These are phyloP conservation scores for Dendrocopos noguchii DNA, from an alignment of 2,113 vertebrate genomes.

Conservation along the genomic window DNA sequence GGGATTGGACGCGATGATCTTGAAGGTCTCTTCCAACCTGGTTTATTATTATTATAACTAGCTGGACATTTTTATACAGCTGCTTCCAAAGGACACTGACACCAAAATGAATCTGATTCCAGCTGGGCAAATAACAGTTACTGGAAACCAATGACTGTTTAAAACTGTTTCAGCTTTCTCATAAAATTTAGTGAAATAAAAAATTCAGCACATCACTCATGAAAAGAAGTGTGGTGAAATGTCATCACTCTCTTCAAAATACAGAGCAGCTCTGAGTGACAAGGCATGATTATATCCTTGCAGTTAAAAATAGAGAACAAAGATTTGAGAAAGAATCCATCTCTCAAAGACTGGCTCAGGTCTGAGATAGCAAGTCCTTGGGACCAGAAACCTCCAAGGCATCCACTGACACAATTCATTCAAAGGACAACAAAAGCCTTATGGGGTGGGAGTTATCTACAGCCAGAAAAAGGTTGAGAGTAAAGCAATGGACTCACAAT, in stretches of 20 bases:
- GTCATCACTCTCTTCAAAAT: neutral
- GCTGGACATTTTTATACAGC: rapidly evolving
- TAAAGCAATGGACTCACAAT: rapidly evolving
- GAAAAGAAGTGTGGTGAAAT: neutral
- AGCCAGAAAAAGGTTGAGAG: neutral
- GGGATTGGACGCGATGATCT: too few species aligned
- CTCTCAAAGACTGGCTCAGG: neutral
- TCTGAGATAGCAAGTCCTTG: neutral
- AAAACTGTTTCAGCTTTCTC: neutral
- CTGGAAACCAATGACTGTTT: neutral
- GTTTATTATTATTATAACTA: too few species aligned
- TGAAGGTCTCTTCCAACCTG: too few species aligned
- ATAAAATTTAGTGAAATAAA: neutral
- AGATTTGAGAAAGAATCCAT: neutral
- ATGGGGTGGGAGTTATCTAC: rapidly evolving
- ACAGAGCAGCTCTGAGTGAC: neutral
- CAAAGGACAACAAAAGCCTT: neutral
- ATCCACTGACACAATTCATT: neutral
- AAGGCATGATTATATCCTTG: neutral
- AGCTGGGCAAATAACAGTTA: neutral
- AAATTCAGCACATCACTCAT: neutral
- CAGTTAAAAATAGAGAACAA: neutral
- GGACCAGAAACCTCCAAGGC: neutral
- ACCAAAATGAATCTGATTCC: neutral
- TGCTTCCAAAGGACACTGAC: neutral